phyloP scores from a whole-genome alignment of 64 coral and sea anemone genomes.

The Porites australiensis region DNA sequence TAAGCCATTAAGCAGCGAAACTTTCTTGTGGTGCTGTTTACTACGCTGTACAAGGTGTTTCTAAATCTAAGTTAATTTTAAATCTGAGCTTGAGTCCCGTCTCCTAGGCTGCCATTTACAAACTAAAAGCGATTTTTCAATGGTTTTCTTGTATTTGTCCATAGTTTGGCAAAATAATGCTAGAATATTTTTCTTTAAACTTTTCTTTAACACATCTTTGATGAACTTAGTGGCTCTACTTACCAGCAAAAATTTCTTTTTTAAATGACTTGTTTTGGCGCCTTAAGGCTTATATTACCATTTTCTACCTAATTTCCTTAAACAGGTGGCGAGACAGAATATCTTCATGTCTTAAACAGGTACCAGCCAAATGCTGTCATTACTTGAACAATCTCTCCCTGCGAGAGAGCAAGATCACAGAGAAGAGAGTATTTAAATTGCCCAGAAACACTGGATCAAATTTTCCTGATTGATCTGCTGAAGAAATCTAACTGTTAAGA shows the following conservation, averaged over 20 bases:
- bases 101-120: neutral
- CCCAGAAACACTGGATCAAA: conserved; percentile 4
- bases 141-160: no score
- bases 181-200: no score
- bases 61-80: no score
- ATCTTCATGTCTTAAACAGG: neutral
- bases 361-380: conserved; percentile 75
- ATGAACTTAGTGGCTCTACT: no score
- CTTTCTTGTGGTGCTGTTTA: neutral
- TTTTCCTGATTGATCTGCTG: neutral
- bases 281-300: neutral
- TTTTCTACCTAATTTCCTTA: neutral
- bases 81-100: no score
- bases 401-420: neutral
- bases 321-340: conserved; percentile 38
- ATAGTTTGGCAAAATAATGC: no score
- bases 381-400: conserved; percentile 32
- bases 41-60: neutral
- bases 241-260: neutral
- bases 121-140: neutral
- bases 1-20: neutral
- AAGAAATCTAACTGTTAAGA: neutral
- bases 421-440: conserved; percentile 43
- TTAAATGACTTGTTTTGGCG: neutral
- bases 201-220: no score